Percentiles rank a stretch among this genome's conserved stretches.
phyloP scores from a whole-genome alignment of 2,888 invertebrate genomes.

The Hybos culiciformis region DNA sequence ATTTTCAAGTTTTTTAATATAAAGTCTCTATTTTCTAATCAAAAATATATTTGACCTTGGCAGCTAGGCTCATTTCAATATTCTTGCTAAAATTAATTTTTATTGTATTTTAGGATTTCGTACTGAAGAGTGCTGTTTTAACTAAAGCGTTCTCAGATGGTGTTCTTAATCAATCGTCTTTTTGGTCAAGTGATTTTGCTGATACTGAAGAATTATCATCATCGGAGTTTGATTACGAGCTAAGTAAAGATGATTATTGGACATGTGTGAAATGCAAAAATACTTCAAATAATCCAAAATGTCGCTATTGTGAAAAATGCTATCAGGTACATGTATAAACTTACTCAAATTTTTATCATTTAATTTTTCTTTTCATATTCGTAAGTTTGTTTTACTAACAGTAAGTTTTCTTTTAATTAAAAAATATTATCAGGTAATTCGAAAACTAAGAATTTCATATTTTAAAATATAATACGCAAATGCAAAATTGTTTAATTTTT shows the following conservation, averaged over 20 bases:
- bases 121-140: constrained; percentile 15
- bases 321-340: constrained; percentile 41
- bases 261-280: constrained; percentile 50
- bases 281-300: constrained; percentile 47
- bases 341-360: not conserved
- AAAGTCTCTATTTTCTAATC: too few relatives aligned
- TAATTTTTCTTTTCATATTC: not conserved
- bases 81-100: too few relatives aligned
- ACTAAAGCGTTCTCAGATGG: constrained; percentile 3
- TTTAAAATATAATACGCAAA: too few relatives aligned
- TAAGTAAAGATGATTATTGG: constrained; percentile 46
- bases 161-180: too few relatives aligned
- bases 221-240: constrained; percentile 35
- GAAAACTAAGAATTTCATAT: too few relatives aligned
- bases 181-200: constrained; percentile 19
- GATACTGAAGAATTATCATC: constrained; percentile 21
- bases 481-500: too few relatives aligned
- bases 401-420: too few relatives aligned
- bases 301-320: constrained; percentile 55
- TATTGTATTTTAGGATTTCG: constrained; percentile 15
- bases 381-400: too few relatives aligned
- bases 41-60: too few relatives aligned
- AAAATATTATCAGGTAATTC: too few relatives aligned
- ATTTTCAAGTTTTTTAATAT: too few relatives aligned
- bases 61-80: too few relatives aligned